Base-by-base conservation (phyloP, 2,888 invertebrate species). In the Athrips mouffetella region DNA sequence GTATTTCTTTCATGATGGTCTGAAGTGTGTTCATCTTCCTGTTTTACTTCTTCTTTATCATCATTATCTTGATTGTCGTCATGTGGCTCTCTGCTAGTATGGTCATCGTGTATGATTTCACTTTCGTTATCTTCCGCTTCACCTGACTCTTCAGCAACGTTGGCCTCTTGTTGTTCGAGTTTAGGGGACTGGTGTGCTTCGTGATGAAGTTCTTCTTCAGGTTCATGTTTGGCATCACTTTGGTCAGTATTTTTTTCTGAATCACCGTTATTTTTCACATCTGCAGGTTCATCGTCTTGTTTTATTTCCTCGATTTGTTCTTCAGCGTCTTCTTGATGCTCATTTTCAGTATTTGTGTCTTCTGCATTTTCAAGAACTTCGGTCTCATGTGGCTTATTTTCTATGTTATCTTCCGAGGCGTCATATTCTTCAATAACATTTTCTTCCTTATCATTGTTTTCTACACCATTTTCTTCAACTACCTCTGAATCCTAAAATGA, bases 401-500 rank as follows among this genome's bases (percentile, higher is more conserved):
- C 21, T 27, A 20, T 31, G 41, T 41, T 45, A 30, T 47, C 45
- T 16, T 29, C 23, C 2, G n/a, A 23, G 45, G 30, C 18, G 42
- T 49, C 35, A 2, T 39, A 21, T 23, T 52, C 39, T 33, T 49
- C 41, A 23, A 44, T 42, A 16, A 52, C 16, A 33, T 52, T 54
- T 10, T 42, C 25, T 16, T 49, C 21, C 20, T 52, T 21, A 5
- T 47, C 49, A 27, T 47, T 42, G 10, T 52, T 52, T 39, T 51
- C 49, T 27, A 49, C 35, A 27, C 33, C 47, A 27, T 50, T 53
- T 35, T 59, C 55, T 51, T 65, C 67, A 47, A 54, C 60, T 55
- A 58, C 63, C 57, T 73, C 69, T 51, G 75, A 59, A 59, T 70
- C 82, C 85, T 86, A 85, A 79, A 85, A 86, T 71, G 51, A 61